Evolutionary conservation across 2,797 vertebrate species (phyloP), one percentile per base, ranked within the genome.

Genomic region (Onychomys torridus): DNA sequence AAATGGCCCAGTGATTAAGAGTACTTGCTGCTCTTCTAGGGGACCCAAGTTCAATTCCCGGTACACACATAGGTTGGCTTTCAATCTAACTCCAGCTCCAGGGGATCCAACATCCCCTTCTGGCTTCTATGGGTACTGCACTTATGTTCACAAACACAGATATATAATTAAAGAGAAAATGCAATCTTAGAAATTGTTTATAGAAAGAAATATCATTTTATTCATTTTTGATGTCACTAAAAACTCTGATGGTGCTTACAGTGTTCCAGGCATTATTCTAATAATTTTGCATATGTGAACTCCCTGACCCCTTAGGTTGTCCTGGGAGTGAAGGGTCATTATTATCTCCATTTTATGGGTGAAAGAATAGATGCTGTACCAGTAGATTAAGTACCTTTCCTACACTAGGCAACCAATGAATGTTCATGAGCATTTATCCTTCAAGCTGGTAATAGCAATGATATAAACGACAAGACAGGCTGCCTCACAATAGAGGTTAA

Each of bases 201-300:
- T 67, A 57, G 9, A 57, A 40, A 34, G n/a, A 55, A 73, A 2
- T 40, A 40, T 2, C 23, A 93, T 29, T 83, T 67, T 94, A 71
- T 34, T 95, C 40, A 82, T 85, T 94, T 94, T 49, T 63, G 27
- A 27, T 25, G 2, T 73, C 79, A 71, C 73, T 95, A 77, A 81
- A 63, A 40, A 78, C 2, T 87, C 91, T 61, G 77, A 10, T 82
- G 21, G 23, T 37, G 19, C 6, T 78, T 78, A 69, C 9, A 57
- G 67, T 34, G 27, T 86, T 75, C 25, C 23, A 55, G 16, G n/a
- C n/a, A 46, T 23, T 92, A 59, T 40, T 46, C 19, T 89, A 92
- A 92, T 69, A 90, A 86, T 23, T 85, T 85, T 76, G 25, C 25
- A 91, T 40, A 75, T 81, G 75, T 25, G 16, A 95, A 88, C 9